A percentile compares a stretch with the other conserved stretches of the same genome.
phyloP scores from a whole-genome alignment of 2,888 invertebrate genomes.

The Pharmacophagus antenor region DNA sequence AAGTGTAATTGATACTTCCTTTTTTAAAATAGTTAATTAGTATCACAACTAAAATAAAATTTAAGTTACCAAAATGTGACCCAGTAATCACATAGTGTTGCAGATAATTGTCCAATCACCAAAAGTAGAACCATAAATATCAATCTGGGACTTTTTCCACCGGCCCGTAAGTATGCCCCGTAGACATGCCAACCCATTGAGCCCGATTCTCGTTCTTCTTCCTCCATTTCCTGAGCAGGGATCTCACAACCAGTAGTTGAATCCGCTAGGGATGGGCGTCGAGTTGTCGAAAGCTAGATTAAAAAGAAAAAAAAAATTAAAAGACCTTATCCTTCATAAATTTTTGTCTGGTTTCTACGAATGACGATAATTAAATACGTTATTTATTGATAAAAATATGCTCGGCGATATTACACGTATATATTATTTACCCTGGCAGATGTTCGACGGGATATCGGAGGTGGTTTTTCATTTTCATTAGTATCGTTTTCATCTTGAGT shows the following conservation, averaged over 20 bases:
- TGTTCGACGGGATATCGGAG: constrained; percentile 61
- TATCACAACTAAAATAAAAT: background rate
- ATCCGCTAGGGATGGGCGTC: constrained; percentile 71
- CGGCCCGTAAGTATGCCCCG: constrained; percentile 81
- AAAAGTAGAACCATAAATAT: constrained; percentile 78
- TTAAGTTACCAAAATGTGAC: constrained; percentile 84
- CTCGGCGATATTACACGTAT: background rate
- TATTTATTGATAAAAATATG: no score
- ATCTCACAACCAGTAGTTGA: constrained; percentile 64
- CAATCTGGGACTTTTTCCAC: constrained; percentile 79
- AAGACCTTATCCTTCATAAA: background rate
- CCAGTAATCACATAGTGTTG: constrained; percentile 88
- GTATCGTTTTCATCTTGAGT: constrained; percentile 68
- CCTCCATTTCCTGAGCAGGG: constrained; percentile 80
- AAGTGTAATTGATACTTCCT: no score
- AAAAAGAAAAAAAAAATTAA: constrained; percentile 8
- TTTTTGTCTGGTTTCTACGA: background rate
- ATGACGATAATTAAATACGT: no score
- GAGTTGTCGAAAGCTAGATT: constrained; percentile 66
- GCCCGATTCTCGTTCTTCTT: constrained; percentile 83
- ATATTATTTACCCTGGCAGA: constrained; percentile 61
- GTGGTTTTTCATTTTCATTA: constrained; percentile 56
- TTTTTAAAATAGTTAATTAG: no score
- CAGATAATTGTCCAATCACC: constrained; percentile 82
- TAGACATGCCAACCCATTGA: constrained; percentile 84